Conservation (phyloP, 2,888 invertebrate genomes). For the Diogma glabrata region DNA sequence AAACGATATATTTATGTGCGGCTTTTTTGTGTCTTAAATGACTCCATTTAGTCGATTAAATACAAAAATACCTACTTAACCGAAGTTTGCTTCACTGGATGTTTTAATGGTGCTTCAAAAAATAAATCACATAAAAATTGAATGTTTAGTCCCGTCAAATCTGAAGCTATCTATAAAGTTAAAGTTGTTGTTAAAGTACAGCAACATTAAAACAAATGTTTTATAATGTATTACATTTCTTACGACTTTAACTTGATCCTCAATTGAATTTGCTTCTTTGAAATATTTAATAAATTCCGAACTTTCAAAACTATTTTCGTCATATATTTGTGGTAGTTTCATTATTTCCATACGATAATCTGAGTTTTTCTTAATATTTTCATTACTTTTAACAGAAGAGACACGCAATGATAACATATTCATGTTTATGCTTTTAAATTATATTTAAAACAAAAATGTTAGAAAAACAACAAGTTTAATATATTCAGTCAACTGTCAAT, state of each 20-base stretch:
- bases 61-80: constrained; percentile 26
- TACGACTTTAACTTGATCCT: constrained; percentile 25
- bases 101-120: constrained; percentile 31
- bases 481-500: too few species aligned
- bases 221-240: constrained; percentile 21
- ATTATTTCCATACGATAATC: constrained; percentile 23
- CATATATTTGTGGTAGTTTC: constrained; percentile 4
- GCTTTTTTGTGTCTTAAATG: too few species aligned
- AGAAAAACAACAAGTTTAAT: too few species aligned
- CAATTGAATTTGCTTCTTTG: constrained; percentile 22
- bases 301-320: background rate
- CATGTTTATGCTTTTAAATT: constrained; percentile 19
- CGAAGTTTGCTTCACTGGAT: constrained; percentile 33
- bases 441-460: too few species aligned
- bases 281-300: constrained; percentile 19
- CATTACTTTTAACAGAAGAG: constrained; percentile 25
- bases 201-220: too few species aligned
- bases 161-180: background rate
- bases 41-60: too few species aligned
- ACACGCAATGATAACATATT: constrained; percentile 26
- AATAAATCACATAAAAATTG: constrained; percentile 31
- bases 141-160: constrained; percentile 20
- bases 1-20: background rate
- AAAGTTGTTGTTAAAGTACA: background rate
- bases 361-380: constrained; percentile 25